These are phyloP conservation scores for Biston betularia DNA, from an alignment of 2,888 invertebrate species.

Conservation along the genomic window DNA sequence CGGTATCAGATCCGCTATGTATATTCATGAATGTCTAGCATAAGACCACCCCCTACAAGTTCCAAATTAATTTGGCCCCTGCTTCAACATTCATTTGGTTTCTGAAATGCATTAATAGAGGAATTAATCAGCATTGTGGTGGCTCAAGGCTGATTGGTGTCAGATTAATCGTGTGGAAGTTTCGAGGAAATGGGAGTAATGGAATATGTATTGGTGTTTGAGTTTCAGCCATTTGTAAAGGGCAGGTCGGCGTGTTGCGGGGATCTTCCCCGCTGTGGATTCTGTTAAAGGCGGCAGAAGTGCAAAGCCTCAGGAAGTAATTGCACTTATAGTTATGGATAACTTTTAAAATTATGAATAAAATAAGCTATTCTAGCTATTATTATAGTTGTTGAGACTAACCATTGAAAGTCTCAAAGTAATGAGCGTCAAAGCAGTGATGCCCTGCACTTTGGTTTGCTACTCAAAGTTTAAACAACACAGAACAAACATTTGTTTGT, in stretches of 20 bases:
- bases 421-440: too few species aligned
- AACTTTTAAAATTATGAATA: too few species aligned
- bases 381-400: too few species aligned
- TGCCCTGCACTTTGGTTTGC: too few species aligned
- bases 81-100: slow-evolving; percentile 71
- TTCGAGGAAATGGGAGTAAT: slow-evolving; percentile 19
- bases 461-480: too few species aligned
- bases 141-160: slow-evolving; percentile 35
- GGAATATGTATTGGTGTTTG: slow-evolving; percentile 25
- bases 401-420: too few species aligned
- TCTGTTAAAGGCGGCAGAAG: too few species aligned
- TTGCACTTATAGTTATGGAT: too few species aligned
- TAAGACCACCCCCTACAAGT: slow-evolving; percentile 63
- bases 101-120: slow-evolving; percentile 46
- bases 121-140: slow-evolving; percentile 44
- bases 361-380: too few species aligned
- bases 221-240: slow-evolving; percentile 11
- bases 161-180: slow-evolving; percentile 40
- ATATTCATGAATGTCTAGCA: slow-evolving; percentile 60
- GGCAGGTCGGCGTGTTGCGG: background rate
- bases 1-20: slow-evolving; percentile 49
- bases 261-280: too few species aligned
- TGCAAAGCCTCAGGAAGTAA: too few species aligned
- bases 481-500: too few species aligned
- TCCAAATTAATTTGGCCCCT: slow-evolving; percentile 71